phyloP scores from a whole-genome alignment of 2,797 vertebrate genomes.

The Sus cebifrons region DNA sequence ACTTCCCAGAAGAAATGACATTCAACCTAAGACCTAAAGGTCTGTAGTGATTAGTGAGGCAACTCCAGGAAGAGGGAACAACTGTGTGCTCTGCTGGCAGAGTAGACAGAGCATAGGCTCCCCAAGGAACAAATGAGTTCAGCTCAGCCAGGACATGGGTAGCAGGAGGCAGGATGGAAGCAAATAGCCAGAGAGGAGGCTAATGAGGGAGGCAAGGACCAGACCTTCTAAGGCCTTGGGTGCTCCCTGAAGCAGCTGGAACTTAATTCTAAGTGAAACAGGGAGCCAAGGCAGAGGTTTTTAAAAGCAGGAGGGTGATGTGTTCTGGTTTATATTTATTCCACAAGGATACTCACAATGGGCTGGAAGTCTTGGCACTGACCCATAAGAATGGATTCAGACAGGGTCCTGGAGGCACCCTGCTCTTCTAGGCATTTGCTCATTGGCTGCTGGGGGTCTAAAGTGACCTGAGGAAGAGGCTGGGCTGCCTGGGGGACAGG shows the following conservation, averaged over 20 bases:
- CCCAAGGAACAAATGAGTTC: neutral
- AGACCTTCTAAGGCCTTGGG: neutral
- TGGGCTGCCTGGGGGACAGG: neutral
- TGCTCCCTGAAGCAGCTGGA: neutral
- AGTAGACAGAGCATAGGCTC: neutral
- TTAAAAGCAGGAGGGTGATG: constrained; percentile 24
- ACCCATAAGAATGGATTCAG: neutral
- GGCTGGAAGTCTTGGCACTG: neutral
- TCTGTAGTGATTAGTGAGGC: neutral
- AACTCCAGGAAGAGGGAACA: neutral
- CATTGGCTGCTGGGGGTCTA: neutral
- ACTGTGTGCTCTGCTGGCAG: neutral
- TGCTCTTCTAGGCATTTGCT: neutral
- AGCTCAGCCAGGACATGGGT: neutral
- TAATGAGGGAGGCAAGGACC: neutral
- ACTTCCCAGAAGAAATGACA: constrained; percentile 13
- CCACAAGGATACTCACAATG: neutral
- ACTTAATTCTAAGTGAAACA: neutral
- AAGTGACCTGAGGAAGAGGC: neutral
- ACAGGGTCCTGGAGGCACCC: neutral
- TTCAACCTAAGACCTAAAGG: constrained; percentile 14
- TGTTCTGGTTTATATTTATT: neutral
- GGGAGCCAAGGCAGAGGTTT: constrained; percentile 5
- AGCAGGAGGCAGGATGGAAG: neutral
- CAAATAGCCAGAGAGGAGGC: neutral